Evolutionary conservation across 2,797 vertebrate species (phyloP), one percentile per base, ranked within the genome.

Genomic region (Channallabes apus): DNA sequence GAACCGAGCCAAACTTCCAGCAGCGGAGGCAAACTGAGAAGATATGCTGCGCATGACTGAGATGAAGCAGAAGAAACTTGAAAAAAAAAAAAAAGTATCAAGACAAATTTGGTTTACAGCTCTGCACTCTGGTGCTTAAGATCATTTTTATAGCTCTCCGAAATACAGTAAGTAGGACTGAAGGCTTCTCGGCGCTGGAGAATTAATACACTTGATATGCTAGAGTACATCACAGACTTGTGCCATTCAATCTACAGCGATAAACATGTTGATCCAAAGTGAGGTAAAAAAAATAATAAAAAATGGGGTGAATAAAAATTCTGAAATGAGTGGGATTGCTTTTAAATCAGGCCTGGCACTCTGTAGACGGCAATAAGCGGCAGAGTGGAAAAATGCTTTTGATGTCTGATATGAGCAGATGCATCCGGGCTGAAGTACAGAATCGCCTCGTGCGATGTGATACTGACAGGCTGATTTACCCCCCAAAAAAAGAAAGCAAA

Each of bases 391-490:
- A 11, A 82, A 82, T 22, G 80, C 67, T 56, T 69, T 46, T 83
- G 71, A 59, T 62, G 82, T 62, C 61, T 56, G n/a, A 54, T 56
- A 56, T 22, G 56, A 77, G 46, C 3, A 2, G 29, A 38, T 20
- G 54, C 71, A 76, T 75, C 82, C 29, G 18, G 76, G 46, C 59
- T 54, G 9, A 51, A 76, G 65, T 65, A 82, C n/a, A 71, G 32
- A 38, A 72, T 59, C 41, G 61, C 71, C 82, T 24, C 6, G n/a
- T 14, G 61, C 17, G 65, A 80, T 69, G 85, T 80, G 85, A 87
- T 85, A 88, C 64, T 38, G 56, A 59, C 58, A 80, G 67, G 78
- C 54, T 51, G 35, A 38, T 38, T 38, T 38, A 38, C 41, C 46
- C 2, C 2, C 41, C 41, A 46, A 46, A 11, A 46, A 46, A 11